Percentiles rank a stretch among this genome's conserved stretches.
Conservation (phyloP, 2,888 invertebrate species). For the Idaea dimidiata region DNA sequence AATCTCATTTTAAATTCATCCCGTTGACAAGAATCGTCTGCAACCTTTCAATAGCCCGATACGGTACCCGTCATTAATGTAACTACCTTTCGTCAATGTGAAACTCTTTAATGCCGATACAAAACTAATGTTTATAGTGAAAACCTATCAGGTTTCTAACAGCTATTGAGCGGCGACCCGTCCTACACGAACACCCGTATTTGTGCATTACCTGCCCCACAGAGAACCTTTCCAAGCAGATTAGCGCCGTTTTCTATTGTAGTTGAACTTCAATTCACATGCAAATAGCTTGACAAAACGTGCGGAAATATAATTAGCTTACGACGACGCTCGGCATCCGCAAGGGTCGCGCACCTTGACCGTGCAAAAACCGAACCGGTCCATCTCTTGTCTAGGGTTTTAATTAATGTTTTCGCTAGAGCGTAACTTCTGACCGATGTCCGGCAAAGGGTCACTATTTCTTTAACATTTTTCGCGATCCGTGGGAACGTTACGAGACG, state of each 20-base stretch:
- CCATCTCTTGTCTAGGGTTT: slow-evolving; percentile 58
- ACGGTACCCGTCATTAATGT: slow-evolving; percentile 25
- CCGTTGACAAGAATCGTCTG: background rate
- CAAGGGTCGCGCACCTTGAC: slow-evolving; percentile 60
- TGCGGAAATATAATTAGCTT: slow-evolving; percentile 80
- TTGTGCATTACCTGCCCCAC: slow-evolving; percentile 46
- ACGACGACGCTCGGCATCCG: slow-evolving; percentile 51
- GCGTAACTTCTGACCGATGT: slow-evolving; percentile 69
- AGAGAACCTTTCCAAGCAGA: slow-evolving; percentile 48
- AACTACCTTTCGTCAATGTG: slow-evolving; percentile 51
- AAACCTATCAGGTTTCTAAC: slow-evolving; percentile 74
- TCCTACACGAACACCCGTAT: slow-evolving; percentile 34
- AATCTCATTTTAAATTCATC: background rate
- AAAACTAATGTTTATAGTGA: slow-evolving; percentile 66
- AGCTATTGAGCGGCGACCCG: slow-evolving; percentile 47
- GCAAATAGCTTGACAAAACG: slow-evolving; percentile 74
- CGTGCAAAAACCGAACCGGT: slow-evolving; percentile 68
- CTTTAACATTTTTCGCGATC: slow-evolving; percentile 57
- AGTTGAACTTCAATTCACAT: slow-evolving; percentile 66
- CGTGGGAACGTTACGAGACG: slow-evolving; percentile 67
- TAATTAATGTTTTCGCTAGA: slow-evolving; percentile 74
- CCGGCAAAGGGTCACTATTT: slow-evolving; percentile 48
- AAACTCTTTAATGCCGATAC: slow-evolving; percentile 59
- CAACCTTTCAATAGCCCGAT: background rate
- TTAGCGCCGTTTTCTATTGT: slow-evolving; percentile 66